Conservation (phyloP, 1,140 invertebrate genomes). For the Conus ventricosus region DNA sequence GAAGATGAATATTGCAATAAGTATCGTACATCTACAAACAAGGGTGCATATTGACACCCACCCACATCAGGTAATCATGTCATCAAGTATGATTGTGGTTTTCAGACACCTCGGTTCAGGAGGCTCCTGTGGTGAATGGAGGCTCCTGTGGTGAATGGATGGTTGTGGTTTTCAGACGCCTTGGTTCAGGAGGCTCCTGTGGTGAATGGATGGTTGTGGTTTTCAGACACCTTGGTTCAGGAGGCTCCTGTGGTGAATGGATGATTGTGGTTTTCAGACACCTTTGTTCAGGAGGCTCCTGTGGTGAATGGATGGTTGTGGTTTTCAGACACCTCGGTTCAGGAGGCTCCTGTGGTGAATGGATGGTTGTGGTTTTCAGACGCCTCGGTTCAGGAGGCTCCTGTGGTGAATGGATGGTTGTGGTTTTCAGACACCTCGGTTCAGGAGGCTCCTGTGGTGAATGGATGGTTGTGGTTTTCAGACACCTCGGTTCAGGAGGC, state of each 20-base stretch:
- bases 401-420: conserved; percentile 18
- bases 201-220: background rate
- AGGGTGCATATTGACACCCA: no score
- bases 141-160: no score
- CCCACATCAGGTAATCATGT: no score
- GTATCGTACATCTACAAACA: no score
- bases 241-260: conserved; percentile 34
- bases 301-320: conserved; percentile 6
- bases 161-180: background rate
- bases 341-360: conserved; percentile 33
- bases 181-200: conserved; percentile 28
- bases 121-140: no score
- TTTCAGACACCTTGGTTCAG: background rate
- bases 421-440: background rate
- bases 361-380: background rate
- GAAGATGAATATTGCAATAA: no score
- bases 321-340: background rate
- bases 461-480: background rate
- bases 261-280: background rate
- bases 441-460: conserved; percentile 34
- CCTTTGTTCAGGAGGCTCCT: conserved; percentile 24
- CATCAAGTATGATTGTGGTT: no score
- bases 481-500: conserved; percentile 23
- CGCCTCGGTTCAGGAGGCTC: conserved; percentile 20
- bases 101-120: no score